phyloP scores from a whole-genome alignment of 2,888 invertebrate species.

The Melanophora roralis region DNA sequence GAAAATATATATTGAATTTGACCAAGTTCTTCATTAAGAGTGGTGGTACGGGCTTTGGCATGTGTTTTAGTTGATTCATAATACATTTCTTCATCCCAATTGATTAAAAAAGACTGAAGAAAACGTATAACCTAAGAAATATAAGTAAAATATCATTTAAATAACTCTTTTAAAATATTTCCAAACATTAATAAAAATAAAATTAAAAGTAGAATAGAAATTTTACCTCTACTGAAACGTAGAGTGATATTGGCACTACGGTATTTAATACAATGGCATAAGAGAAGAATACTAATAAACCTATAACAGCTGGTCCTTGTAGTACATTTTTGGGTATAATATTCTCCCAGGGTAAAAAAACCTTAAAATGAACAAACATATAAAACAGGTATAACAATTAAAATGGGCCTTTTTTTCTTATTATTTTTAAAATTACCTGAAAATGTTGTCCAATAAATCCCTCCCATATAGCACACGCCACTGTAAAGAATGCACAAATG shows the following conservation, averaged over 20 bases:
- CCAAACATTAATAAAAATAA: no score
- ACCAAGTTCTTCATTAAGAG: constrained; percentile 98
- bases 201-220: not conserved
- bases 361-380: constrained; percentile 74
- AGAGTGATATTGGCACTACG: constrained; percentile 99
- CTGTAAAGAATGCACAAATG: constrained; percentile 98
- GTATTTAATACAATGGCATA: constrained; percentile 99
- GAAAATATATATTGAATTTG: constrained; percentile 99
- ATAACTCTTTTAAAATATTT: no score
- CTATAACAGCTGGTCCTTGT: constrained; percentile 93
- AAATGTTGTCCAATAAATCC: constrained; percentile 93
- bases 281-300: constrained; percentile 98
- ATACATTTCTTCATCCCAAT: constrained; percentile 99
- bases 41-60: constrained; percentile 97
- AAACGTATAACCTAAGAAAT: constrained; percentile 96
- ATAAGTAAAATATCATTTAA: not conserved
- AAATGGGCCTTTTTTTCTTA: no score
- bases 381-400: not conserved
- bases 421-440: constrained; percentile 79
- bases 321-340: constrained; percentile 90
- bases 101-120: constrained; percentile 98
- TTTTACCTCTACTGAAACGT: constrained; percentile 94
- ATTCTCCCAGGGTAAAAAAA: constrained; percentile 95
- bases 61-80: constrained; percentile 92
- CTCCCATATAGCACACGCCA: constrained; percentile 99